A percentile compares a stretch with the other conserved stretches of the same genome.
phyloP scores from a whole-genome alignment of 2,888 invertebrate genomes.

The Pristionchus mayeri region DNA sequence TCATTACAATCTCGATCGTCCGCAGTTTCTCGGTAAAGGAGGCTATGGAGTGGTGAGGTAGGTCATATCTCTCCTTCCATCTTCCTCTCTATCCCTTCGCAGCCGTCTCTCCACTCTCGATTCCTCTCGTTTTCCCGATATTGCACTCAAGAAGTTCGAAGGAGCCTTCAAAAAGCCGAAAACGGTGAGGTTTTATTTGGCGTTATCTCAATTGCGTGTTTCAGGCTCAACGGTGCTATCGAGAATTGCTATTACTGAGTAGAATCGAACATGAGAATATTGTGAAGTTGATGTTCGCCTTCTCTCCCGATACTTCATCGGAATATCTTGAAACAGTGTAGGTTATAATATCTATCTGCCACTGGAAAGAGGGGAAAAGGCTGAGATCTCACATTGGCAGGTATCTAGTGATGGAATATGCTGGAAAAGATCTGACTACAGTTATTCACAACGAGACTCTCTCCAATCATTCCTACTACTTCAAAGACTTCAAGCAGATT shows the following conservation, averaged over 20 bases:
- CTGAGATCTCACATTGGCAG: not conserved
- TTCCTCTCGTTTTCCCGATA: not conserved
- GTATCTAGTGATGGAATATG: not conserved
- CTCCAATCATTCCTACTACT: not conserved
- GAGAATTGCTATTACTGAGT: not conserved
- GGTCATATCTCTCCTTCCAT: not conserved
- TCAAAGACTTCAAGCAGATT: not conserved
- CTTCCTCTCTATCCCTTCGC: not conserved
- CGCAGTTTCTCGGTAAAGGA: conserved; percentile 1
- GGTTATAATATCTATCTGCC: not conserved
- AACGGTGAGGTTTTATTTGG: not conserved
- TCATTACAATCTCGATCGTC: not conserved
- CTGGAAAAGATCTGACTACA: not conserved
- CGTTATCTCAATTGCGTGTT: not conserved
- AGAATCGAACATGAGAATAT: conserved; percentile 2
- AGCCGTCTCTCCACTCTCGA: not conserved
- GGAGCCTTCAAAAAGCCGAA: not conserved
- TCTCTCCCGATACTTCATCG: not conserved
- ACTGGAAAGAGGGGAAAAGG: not conserved
- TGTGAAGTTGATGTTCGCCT: not conserved
- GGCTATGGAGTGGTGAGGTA: not conserved
- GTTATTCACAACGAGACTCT: not conserved
- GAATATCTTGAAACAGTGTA: not conserved
- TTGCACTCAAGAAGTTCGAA: not conserved
- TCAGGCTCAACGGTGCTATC: conserved; percentile 1